These are phyloP conservation scores for Rhagophthalmus giganteus DNA, from an alignment of 2,888 invertebrate species.

Conservation along the genomic window DNA sequence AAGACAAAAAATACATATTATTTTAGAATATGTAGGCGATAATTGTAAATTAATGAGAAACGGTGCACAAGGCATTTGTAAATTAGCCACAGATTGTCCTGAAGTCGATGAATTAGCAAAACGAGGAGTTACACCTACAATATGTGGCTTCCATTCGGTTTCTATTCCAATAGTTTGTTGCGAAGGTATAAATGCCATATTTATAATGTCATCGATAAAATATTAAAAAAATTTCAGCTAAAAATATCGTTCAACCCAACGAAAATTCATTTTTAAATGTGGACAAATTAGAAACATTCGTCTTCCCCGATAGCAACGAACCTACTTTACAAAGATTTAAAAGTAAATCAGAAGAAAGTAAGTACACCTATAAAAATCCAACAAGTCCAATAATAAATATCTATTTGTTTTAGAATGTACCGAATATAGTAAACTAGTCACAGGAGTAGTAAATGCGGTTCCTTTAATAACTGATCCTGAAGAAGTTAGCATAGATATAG, in stretches of 20 bases:
- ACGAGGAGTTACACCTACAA: constrained; percentile 43
- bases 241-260: constrained; percentile 17
- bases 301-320: constrained; percentile 30
- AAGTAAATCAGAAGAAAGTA: constrained; percentile 47
- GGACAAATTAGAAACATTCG: constrained; percentile 23
- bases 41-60: constrained; percentile 38
- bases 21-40: no score
- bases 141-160: constrained; percentile 44
- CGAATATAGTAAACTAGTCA: constrained; percentile 58
- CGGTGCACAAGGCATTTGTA: constrained; percentile 41
- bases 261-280: constrained; percentile 32
- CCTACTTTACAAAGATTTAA: constrained; percentile 5
- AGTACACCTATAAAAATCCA: constrained; percentile 20
- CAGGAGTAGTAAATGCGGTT: constrained; percentile 58
- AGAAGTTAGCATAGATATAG: constrained; percentile 55
- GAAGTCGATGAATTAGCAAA: constrained; percentile 43
- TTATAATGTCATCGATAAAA: constrained; percentile 1
- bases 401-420: constrained; percentile 59
- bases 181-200: constrained; percentile 36
- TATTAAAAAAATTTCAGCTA: neutral
- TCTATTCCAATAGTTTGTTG: constrained; percentile 48
- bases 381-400: constrained; percentile 1
- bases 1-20: no score
- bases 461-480: constrained; percentile 59
- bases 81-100: constrained; percentile 43